Evolutionary conservation across 2,113 vertebrate genomes (phyloP).

Genomic region (Cavia aperea): DNA sequence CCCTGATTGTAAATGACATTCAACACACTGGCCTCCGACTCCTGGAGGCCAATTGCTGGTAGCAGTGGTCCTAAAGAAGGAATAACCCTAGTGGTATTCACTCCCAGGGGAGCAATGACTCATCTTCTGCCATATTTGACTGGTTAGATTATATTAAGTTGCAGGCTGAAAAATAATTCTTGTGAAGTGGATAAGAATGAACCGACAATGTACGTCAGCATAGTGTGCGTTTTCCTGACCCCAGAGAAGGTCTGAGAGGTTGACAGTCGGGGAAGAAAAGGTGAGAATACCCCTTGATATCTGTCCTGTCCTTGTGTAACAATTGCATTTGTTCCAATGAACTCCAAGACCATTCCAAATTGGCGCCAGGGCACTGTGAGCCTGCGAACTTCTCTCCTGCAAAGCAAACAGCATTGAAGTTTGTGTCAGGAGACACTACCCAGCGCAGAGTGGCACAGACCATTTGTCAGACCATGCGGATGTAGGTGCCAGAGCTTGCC

Average conservation of each 20-base stretch:
- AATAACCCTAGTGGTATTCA: background rate
- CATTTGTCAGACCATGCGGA: too few relatives aligned
- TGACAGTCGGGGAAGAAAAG: background rate
- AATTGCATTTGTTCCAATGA: background rate
- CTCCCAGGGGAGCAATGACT: background rate
- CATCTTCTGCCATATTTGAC: background rate
- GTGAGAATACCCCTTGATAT: background rate
- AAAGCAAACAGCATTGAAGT: background rate
- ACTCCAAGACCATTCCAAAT: background rate
- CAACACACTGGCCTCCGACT: background rate
- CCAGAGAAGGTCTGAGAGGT: background rate
- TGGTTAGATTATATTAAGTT: background rate
- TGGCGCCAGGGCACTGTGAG: too few relatives aligned
- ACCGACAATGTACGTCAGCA: background rate
- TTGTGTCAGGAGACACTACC: fast-evolving
- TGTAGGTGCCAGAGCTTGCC: too few relatives aligned
- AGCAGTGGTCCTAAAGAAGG: background rate
- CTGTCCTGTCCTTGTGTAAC: background rate
- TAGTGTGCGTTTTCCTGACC: fast-evolving
- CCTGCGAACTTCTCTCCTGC: background rate
- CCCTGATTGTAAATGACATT: too few relatives aligned
- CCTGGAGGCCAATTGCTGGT: fast-evolving
- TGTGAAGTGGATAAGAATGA: background rate
- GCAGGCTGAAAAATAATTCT: background rate
- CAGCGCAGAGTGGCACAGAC: background rate